These are phyloP conservation scores for Latrodectus elegans DNA, from an alignment of 2,888 invertebrate genomes.

Conservation along the genomic window DNA sequence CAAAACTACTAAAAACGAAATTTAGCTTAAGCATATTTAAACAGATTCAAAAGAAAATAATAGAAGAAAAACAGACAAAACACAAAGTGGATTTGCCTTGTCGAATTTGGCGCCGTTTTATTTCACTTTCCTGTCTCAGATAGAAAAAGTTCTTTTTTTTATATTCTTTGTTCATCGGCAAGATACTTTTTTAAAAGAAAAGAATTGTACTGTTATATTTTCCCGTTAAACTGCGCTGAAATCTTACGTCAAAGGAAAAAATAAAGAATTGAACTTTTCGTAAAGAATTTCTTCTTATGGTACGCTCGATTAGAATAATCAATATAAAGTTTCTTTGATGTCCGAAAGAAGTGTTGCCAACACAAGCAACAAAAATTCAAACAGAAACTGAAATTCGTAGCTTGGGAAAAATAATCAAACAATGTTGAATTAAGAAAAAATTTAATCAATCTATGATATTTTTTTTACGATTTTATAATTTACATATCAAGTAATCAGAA, in stretches of 20 bases:
- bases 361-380: too few relatives aligned
- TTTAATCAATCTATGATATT: too few relatives aligned
- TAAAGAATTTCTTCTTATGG: slow-evolving; percentile 12
- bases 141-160: background rate
- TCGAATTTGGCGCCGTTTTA: background rate
- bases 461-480: too few relatives aligned
- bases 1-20: background rate
- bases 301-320: slow-evolving; percentile 38
- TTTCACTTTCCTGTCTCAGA: background rate
- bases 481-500: too few relatives aligned
- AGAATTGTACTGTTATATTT: slow-evolving; percentile 9
- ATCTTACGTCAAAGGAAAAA: slow-evolving; percentile 12
- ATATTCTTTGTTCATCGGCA: slow-evolving; percentile 3
- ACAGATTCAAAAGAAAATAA: background rate
- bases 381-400: too few relatives aligned
- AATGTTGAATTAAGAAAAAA: too few relatives aligned
- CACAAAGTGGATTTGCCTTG: background rate
- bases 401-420: too few relatives aligned
- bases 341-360: background rate
- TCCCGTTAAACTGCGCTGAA: slow-evolving; percentile 13
- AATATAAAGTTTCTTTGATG: slow-evolving; percentile 24
- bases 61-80: background rate
- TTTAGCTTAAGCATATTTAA: slow-evolving; percentile 3
- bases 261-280: background rate
- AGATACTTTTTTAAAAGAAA: background rate